Evolutionary conservation across 2,888 invertebrate genomes (phyloP).

Genomic region (Ectemnius cavifrons): DNA sequence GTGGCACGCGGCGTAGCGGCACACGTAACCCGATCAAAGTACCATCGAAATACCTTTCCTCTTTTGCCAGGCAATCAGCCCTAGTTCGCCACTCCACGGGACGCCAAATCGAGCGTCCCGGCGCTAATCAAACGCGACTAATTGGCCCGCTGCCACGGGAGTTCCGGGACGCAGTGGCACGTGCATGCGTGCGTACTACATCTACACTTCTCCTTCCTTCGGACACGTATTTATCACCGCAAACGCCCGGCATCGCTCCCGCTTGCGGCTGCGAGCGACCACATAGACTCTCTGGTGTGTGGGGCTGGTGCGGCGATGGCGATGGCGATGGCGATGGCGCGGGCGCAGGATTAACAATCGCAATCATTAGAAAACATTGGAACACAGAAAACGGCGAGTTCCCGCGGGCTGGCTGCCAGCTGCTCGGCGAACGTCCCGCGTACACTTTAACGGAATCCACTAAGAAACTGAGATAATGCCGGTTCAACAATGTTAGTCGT

Average conservation of each 20-base stretch:
- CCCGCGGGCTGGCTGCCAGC: not conserved
- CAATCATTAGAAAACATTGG: not conserved
- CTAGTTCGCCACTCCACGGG: slow-evolving; percentile 36
- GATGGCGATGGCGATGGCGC: not conserved
- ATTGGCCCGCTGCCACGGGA: slow-evolving; percentile 25
- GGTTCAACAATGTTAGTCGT: slow-evolving; percentile 51
- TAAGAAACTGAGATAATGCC: slow-evolving; percentile 44
- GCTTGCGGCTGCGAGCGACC: no score
- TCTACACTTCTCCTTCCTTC: not conserved
- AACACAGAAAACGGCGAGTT: not conserved
- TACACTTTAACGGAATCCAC: slow-evolving; percentile 30
- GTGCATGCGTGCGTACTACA: slow-evolving; percentile 11
- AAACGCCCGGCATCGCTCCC: slow-evolving; percentile 20
- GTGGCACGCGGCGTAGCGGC: no score
- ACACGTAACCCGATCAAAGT: no score
- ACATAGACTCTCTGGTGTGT: no score
- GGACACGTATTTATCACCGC: no score
- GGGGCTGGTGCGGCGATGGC: not conserved
- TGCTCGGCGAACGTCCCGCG: not conserved
- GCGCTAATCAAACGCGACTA: slow-evolving; percentile 31
- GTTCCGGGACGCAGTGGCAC: not conserved
- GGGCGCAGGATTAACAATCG: slow-evolving; percentile 13
- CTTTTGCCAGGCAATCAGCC: slow-evolving; percentile 17
- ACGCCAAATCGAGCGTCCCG: slow-evolving; percentile 40
- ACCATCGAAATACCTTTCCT: not conserved